phyloP scores from a whole-genome alignment of 1,140 invertebrate genomes.

The Trichonephila clavata region DNA sequence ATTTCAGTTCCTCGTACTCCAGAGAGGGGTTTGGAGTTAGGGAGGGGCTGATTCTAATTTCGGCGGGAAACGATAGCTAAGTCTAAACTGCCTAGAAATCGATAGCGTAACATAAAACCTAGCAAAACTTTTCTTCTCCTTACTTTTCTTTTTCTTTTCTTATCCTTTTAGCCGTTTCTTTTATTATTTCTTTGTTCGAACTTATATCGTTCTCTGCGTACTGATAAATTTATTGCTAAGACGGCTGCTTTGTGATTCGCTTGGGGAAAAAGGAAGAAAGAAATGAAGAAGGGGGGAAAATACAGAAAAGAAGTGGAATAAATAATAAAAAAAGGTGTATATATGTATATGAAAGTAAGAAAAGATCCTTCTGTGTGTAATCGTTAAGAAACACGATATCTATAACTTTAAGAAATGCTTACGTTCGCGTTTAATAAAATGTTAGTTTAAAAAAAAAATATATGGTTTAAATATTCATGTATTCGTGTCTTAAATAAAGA shows the following conservation, averaged over 20 bases:
- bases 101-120: slow-evolving; percentile 68
- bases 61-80: slow-evolving; percentile 67
- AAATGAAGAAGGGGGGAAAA: not conserved
- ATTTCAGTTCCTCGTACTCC: slow-evolving; percentile 62
- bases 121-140: slow-evolving; percentile 27
- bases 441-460: not conserved
- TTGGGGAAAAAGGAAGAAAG: slow-evolving; percentile 10
- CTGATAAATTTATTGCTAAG: slow-evolving; percentile 74
- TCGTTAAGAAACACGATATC: slow-evolving; percentile 24
- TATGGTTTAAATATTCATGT: slow-evolving; percentile 43
- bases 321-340: not conserved
- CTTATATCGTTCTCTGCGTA: slow-evolving; percentile 37
- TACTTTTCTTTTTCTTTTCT: not conserved
- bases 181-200: slow-evolving; percentile 56
- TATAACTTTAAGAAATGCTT: slow-evolving; percentile 28
- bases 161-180: not conserved
- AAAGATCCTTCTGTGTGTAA: not conserved
- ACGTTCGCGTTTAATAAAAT: slow-evolving; percentile 9
- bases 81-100: slow-evolving; percentile 64
- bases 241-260: slow-evolving; percentile 67
- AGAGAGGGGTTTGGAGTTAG: not conserved
- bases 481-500: slow-evolving; percentile 48
- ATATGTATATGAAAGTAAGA: slow-evolving; percentile 34
- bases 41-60: slow-evolving; percentile 57
- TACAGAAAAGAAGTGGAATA: not conserved